Percentiles rank a stretch among this genome's conserved stretches.
phyloP scores from a whole-genome alignment of 2,888 invertebrate species.

The Aphodius sticticus region DNA sequence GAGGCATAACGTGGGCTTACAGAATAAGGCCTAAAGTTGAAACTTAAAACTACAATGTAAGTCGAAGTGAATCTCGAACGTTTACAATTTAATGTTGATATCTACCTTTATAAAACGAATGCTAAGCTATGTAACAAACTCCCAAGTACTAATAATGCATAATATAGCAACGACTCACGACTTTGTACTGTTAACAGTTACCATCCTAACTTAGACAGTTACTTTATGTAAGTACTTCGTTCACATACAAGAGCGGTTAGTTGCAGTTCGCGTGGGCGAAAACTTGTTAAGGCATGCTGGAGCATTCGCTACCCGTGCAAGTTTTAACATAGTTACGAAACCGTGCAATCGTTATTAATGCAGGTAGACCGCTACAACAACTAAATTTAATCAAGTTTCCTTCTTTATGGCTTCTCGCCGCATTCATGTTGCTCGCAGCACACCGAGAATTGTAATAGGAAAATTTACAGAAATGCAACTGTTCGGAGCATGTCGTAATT shows the following conservation, averaged over 20 bases:
- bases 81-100: no score
- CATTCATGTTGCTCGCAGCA: not conserved
- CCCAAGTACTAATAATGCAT: not conserved
- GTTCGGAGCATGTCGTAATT: no score
- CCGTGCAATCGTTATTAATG: conserved; percentile 4
- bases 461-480: not conserved
- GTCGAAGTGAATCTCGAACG: no score
- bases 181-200: not conserved
- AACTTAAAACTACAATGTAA: no score
- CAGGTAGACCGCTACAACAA: not conserved
- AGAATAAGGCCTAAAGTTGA: no score
- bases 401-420: not conserved
- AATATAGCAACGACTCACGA: not conserved
- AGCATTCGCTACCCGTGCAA: not conserved
- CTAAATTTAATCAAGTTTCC: not conserved
- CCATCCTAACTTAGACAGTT: not conserved
- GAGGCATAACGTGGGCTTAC: no score
- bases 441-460: not conserved
- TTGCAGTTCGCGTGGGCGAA: not conserved
- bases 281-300: not conserved
- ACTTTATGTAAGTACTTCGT: not conserved
- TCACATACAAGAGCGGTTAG: not conserved
- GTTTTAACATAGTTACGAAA: not conserved
- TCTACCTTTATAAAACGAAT: no score
- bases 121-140: no score